Conservation (phyloP, 2,113 vertebrate species). For the Trogon melanurus region DNA sequence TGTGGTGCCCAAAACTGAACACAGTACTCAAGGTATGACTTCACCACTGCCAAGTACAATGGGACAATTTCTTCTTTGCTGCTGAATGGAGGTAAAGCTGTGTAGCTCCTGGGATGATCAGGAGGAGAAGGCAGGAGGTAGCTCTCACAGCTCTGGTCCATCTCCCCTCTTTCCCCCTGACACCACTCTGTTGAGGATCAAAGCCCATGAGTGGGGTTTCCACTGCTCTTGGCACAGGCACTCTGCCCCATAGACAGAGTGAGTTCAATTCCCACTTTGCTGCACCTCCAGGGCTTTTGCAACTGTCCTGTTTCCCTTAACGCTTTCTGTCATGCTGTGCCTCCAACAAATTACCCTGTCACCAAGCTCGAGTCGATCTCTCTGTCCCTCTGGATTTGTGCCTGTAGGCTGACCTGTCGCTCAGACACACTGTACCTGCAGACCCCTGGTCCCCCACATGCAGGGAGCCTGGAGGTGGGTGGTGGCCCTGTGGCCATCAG, state of each 20-base stretch:
- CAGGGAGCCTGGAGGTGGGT: background rate
- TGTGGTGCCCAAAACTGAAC: too few species aligned
- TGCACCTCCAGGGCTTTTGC: background rate
- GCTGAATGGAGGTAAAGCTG: background rate
- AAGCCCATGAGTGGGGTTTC: background rate
- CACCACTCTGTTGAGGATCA: background rate
- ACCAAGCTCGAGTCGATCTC: background rate
- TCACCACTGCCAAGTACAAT: too few species aligned
- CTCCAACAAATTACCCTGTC: background rate
- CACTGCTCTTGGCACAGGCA: background rate
- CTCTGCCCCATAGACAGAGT: background rate
- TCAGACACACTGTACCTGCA: rapidly evolving
- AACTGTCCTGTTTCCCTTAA: background rate
- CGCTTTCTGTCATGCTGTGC: background rate
- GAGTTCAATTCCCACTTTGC: background rate
- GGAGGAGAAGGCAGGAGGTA: background rate
- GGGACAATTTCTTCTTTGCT: background rate
- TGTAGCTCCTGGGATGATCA: background rate
- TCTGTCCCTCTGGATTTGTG: background rate
- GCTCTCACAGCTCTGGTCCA: background rate
- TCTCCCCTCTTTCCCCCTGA: background rate
- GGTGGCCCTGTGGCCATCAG: background rate
- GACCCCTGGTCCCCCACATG: background rate
- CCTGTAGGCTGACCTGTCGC: background rate
- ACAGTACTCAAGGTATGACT: too few species aligned